Evolutionary conservation across 2,888 invertebrate genomes (phyloP).

Genomic region (Eupithecia centaureata): DNA sequence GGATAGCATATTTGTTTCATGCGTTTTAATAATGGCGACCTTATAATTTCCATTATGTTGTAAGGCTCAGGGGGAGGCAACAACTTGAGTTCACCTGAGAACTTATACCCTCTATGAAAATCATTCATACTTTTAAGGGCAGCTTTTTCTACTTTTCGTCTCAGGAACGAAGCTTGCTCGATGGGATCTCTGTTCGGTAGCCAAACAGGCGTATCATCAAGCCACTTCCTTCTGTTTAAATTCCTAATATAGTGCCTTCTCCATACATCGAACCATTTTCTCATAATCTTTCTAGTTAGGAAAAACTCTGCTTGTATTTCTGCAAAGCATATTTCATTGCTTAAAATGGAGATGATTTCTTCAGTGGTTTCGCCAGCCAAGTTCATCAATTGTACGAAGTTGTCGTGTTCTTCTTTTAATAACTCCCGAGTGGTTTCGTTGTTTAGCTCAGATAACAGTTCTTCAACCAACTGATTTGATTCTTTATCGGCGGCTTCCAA

Average conservation of each 20-base stretch:
- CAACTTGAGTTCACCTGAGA: slow-evolving; percentile 65
- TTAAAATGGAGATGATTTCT: slow-evolving; percentile 62
- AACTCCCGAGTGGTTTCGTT: slow-evolving; percentile 57
- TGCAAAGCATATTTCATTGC: slow-evolving; percentile 62
- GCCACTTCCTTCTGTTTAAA: slow-evolving; percentile 63
- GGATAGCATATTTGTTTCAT: slow-evolving; percentile 78
- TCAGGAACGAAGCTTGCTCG: slow-evolving; percentile 66
- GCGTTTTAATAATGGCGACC: slow-evolving; percentile 71
- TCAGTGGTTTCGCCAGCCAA: slow-evolving; percentile 59
- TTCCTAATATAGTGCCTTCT: slow-evolving; percentile 64
- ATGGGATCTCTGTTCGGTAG: slow-evolving; percentile 63
- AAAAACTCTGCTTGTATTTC: slow-evolving; percentile 73
- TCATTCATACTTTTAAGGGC: slow-evolving; percentile 72
- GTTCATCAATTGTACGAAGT: slow-evolving; percentile 56
- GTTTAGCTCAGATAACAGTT: slow-evolving; percentile 64
- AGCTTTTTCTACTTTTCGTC: slow-evolving; percentile 61
- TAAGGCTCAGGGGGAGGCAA: slow-evolving; percentile 64
- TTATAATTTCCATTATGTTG: slow-evolving; percentile 77
- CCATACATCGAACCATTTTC: slow-evolving; percentile 74
- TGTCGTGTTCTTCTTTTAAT: slow-evolving; percentile 65
- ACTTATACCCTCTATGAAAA: slow-evolving; percentile 71
- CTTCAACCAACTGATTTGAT: slow-evolving; percentile 61
- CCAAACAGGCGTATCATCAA: slow-evolving; percentile 79
- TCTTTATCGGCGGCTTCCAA: slow-evolving; percentile 69
- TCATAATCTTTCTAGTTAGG: slow-evolving; percentile 64